phyloP scores from a whole-genome alignment of 2,888 invertebrate genomes.

The Carabus problematicus region DNA sequence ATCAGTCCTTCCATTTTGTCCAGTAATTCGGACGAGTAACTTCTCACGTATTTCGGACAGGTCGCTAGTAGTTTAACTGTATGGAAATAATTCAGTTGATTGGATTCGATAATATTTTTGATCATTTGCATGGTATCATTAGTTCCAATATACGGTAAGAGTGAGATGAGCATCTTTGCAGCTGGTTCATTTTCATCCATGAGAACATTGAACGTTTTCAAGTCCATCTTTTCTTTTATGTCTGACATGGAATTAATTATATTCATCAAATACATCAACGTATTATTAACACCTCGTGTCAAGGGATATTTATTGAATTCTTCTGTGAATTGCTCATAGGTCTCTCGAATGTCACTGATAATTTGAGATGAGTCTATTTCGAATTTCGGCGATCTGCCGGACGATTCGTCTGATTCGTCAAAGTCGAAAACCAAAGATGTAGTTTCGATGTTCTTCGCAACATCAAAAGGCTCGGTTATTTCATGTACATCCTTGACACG shows the following conservation, averaged over 20 bases:
- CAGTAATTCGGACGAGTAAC: too few species aligned
- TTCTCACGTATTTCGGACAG: constrained; percentile 5
- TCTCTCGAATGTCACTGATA: not conserved
- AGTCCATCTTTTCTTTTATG: not conserved
- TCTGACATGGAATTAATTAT: constrained; percentile 4
- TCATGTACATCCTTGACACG: not conserved
- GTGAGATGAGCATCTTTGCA: constrained; percentile 12
- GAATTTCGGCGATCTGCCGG: not conserved
- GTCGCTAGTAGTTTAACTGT: constrained; percentile 6
- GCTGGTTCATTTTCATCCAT: not conserved
- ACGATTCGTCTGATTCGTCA: constrained; percentile 2
- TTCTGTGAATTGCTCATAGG: not conserved
- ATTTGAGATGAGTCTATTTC: not conserved
- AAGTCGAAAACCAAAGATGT: constrained; percentile 7
- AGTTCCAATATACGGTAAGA: constrained; percentile 20
- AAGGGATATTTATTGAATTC: constrained; percentile 6
- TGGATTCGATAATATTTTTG: constrained; percentile 1
- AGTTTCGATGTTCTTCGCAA: constrained; percentile 1
- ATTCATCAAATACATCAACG: not conserved
- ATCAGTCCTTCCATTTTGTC: constrained; percentile 5
- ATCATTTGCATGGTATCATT: not conserved
- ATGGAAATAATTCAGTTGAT: not conserved
- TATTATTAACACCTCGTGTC: constrained; percentile 1
- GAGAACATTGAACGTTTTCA: not conserved
- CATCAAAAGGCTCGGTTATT: constrained; percentile 1